A percentile compares a stretch with the other conserved stretches of the same genome.
These are phyloP conservation scores for Brenthis daphne DNA, from an alignment of 2,888 invertebrate genomes.

Conservation along the genomic window DNA sequence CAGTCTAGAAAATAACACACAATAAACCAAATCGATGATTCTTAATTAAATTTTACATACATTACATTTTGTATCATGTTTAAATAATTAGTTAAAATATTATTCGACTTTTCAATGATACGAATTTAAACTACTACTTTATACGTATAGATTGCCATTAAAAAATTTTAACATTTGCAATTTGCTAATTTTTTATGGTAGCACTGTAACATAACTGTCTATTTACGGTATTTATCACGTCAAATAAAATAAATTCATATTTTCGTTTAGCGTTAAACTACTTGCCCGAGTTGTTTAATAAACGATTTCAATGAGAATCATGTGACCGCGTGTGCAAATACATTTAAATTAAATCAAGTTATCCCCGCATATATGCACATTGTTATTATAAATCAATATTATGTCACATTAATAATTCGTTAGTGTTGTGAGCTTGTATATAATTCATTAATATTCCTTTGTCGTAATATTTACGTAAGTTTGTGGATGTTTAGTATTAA, in stretches of 20 bases:
- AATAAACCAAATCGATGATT: no score
- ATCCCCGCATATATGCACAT: conserved; percentile 7
- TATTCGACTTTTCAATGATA: no score
- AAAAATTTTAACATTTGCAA: background rate
- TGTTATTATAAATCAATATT: conserved; percentile 23
- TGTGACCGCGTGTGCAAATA: conserved; percentile 48
- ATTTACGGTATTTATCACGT: conserved; percentile 31
- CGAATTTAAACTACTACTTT: no score
- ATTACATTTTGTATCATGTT: no score
- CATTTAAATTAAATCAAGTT: conserved; percentile 17
- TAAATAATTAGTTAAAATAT: no score
- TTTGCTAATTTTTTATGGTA: conserved; percentile 10
- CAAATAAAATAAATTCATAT: conserved; percentile 29
- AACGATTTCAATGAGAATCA: conserved; percentile 55
- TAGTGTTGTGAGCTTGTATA: conserved; percentile 6
- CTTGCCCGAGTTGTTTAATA: conserved; percentile 46
- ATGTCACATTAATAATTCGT: conserved; percentile 21
- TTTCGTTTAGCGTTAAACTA: conserved; percentile 25
- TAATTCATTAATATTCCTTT: conserved; percentile 26
- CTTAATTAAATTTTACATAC: no score
- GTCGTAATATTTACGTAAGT: conserved; percentile 28
- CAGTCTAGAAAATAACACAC: no score
- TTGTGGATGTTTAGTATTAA: conserved; percentile 14
- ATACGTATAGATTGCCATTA: background rate
- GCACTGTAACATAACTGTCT: conserved; percentile 35